Evolutionary conservation across 2,797 vertebrate species (phyloP), one percentile per base, ranked within the genome.

Genomic region (Bufotes viridis): DNA sequence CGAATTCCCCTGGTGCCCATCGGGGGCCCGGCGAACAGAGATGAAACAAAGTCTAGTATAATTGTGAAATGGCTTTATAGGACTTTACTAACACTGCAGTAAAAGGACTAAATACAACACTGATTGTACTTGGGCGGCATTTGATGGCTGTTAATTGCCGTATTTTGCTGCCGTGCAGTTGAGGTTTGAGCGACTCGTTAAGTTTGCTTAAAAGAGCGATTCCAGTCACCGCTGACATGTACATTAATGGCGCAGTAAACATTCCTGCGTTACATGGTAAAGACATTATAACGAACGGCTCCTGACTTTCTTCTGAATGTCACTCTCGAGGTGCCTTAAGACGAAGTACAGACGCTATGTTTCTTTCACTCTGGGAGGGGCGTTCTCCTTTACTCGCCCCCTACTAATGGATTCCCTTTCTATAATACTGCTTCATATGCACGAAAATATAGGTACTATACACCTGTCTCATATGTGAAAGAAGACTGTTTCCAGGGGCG

Each of bases 71-170:
- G 11, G 53, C 57, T 87, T 86, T 84, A 84, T 63, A 78, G 58
- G 84, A 61, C 17, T 85, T 85, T 65, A 78, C 72, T 42, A 65
- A 85, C 74, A 78, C 82, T 58, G 75, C 61, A 58, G 82, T 84
- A 58, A 74, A 84, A 75, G 60, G 61, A 75, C 53, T 49, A 78
- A 85, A 85, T 85, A 85, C 72, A 65, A 78, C 74, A 49, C n/a
- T 29, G 74, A 63, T 84, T 84, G 82, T 76, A 65, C 74, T 26
- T 51, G n/a, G 75, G 84, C 17, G 72, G 72, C 53, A 18, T 61
- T 42, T 55, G 69, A 22, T 42, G 58, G 58, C 79, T 63, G 79
- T 63, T 76, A 87, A 83, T 82, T 58, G 34, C 17, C 24, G 58
- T 61, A 57, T 87, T 24, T 61, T 63, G 60, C 58, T 81, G 60